phyloP scores from a whole-genome alignment of 2,888 invertebrate genomes.

The Pseudococcus viburni region DNA sequence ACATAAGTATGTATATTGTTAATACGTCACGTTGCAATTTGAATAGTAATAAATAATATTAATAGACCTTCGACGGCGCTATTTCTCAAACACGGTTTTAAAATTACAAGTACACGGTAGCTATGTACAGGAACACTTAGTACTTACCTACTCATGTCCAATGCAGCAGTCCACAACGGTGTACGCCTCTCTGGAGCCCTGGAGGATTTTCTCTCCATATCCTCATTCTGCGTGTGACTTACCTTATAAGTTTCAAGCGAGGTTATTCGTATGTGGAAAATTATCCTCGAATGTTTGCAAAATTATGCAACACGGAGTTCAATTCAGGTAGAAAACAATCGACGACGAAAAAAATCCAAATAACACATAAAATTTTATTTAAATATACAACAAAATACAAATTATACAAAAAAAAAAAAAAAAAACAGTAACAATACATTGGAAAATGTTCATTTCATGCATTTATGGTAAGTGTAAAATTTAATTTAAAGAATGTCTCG shows the following conservation, averaged over 20 bases:
- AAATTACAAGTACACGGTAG: constrained; percentile 29
- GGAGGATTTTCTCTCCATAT: constrained; percentile 8
- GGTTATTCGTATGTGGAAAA: background rate
- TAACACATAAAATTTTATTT: constrained; percentile 61
- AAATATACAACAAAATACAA: constrained; percentile 65
- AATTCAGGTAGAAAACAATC: too few species aligned
- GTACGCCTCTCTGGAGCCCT: background rate
- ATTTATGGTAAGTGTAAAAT: constrained; percentile 60
- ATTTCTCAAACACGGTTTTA: constrained; percentile 45
- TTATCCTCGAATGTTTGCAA: background rate
- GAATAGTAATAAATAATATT: constrained; percentile 34
- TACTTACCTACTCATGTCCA: background rate
- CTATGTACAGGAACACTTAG: constrained; percentile 26
- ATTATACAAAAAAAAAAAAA: constrained; percentile 61
- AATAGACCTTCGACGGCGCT: constrained; percentile 46
- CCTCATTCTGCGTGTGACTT: background rate
- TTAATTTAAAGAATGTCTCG: constrained; percentile 36
- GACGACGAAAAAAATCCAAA: background rate
- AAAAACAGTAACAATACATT: constrained; percentile 51
- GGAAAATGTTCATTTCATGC: constrained; percentile 56
- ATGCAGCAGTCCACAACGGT: background rate
- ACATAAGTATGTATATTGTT: background rate
- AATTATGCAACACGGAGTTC: background rate
- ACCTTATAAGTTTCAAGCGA: background rate
- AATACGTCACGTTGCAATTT: constrained; percentile 42